Evolutionary conservation across 2,888 invertebrate genomes (phyloP).

Genomic region (Atethmia centrago): DNA sequence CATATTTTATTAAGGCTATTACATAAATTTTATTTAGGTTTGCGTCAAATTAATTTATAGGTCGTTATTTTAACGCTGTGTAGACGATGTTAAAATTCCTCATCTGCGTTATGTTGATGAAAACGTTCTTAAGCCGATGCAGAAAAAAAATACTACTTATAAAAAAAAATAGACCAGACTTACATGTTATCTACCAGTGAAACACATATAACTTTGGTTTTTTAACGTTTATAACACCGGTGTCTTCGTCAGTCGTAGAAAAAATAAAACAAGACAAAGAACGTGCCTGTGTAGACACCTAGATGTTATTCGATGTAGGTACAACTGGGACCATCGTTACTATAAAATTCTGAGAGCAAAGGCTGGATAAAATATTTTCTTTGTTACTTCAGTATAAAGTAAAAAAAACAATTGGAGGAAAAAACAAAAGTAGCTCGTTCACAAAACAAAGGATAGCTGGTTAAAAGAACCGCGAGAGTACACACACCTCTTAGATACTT

Average conservation of each 20-base stretch:
- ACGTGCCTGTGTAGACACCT: conserved; percentile 27
- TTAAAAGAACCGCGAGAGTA: conserved; percentile 47
- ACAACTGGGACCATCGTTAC: conserved; percentile 34
- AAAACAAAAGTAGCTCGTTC: conserved; percentile 62
- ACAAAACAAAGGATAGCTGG: conserved; percentile 57
- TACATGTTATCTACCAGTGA: not conserved
- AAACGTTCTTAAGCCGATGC: conserved; percentile 8
- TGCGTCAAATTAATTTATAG: conserved; percentile 69
- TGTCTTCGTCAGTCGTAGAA: conserved; percentile 18
- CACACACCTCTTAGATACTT: conserved; percentile 60
- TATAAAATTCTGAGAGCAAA: conserved; percentile 47
- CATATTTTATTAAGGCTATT: conserved; percentile 71
- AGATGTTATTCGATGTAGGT: conserved; percentile 23
- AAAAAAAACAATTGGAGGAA: conserved; percentile 59
- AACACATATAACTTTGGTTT: conserved; percentile 9
- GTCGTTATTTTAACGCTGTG: conserved; percentile 63
- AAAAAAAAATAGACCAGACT: not conserved
- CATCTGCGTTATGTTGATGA: conserved; percentile 26
- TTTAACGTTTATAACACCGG: conserved; percentile 19
- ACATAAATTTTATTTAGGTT: conserved; percentile 72
- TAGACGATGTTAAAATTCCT: conserved; percentile 61
- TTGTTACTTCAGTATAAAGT: conserved; percentile 49
- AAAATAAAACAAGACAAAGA: conserved; percentile 35
- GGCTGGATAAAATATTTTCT: conserved; percentile 54
- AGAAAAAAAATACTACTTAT: not conserved